Evolutionary conservation across 2,888 invertebrate species (phyloP).

Genomic region (Miltochrista miniata): DNA sequence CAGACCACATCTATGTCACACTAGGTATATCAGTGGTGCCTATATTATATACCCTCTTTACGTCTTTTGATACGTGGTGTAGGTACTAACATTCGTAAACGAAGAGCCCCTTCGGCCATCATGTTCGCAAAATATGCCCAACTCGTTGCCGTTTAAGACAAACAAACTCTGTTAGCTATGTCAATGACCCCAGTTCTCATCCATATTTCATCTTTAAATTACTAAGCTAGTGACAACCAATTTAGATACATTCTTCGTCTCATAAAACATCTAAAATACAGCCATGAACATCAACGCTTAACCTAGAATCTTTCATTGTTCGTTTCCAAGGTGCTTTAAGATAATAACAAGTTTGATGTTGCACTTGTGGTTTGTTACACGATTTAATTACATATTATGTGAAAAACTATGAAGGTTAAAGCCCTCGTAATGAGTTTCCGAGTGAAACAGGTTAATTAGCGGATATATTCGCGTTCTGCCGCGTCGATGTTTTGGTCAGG

Average conservation of each 20-base stretch:
- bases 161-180: too few species aligned
- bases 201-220: too few species aligned
- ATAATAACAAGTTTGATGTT: conserved; percentile 28
- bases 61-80: too few species aligned
- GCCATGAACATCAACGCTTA: conserved; percentile 13
- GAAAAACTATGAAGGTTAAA: conserved; percentile 53
- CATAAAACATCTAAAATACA: conserved; percentile 11
- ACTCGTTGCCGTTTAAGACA: too few species aligned
- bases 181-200: too few species aligned
- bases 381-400: conserved; percentile 38
- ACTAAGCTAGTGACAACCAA: too few species aligned
- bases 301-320: conserved; percentile 34
- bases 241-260: not conserved
- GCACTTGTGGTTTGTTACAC: conserved; percentile 24
- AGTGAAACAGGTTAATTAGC: conserved; percentile 63
- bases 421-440: conserved; percentile 51
- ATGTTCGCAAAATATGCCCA: too few species aligned
- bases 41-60: too few species aligned
- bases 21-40: too few species aligned
- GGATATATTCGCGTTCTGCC: conserved; percentile 52
- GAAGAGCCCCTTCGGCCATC: too few species aligned
- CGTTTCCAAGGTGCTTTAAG: conserved; percentile 17
- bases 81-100: too few species aligned
- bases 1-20: too few species aligned
- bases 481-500: conserved; percentile 59